Evolutionary conservation across 2,797 vertebrate species (phyloP).

Genomic region (Cryptoprocta ferox): DNA sequence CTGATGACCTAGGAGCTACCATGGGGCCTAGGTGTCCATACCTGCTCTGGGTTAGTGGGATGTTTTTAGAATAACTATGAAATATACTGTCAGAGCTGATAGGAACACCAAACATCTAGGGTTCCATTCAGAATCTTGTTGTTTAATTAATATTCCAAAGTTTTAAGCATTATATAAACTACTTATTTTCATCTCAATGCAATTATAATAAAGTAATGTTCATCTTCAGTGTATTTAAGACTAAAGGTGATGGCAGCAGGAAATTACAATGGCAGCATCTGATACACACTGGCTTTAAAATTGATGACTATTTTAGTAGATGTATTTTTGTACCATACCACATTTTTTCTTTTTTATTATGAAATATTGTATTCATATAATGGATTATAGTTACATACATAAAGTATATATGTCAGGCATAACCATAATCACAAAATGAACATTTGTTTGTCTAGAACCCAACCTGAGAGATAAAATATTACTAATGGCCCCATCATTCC

Average conservation of each 20-base stretch:
- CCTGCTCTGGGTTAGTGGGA: conserved; percentile 71
- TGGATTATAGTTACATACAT: neutral
- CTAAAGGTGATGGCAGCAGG: neutral
- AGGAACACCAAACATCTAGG: conserved; percentile 75
- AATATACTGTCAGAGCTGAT: conserved; percentile 69
- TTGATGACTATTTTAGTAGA: neutral
- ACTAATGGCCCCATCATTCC: neutral
- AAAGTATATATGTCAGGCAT: neutral
- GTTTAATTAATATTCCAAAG: conserved; percentile 81
- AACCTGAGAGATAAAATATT: neutral
- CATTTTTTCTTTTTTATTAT: neutral
- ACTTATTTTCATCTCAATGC: conserved; percentile 62
- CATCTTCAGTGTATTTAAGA: conserved; percentile 13
- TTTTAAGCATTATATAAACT: conserved; percentile 62
- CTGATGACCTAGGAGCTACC: conserved; percentile 56
- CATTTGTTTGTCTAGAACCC: neutral
- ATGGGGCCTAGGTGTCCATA: conserved; percentile 65
- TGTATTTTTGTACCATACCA: conserved; percentile 8
- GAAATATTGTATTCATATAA: neutral
- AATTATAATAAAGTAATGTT: conserved; percentile 48
- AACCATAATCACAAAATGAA: neutral
- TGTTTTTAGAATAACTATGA: conserved; percentile 67
- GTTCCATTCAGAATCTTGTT: conserved; percentile 51
- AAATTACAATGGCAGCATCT: conserved; percentile 42
- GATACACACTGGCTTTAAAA: neutral